Evolutionary conservation across 2,888 invertebrate genomes (phyloP), one percentile per base, ranked within the genome.

Genomic region (Griposia aprilina): DNA sequence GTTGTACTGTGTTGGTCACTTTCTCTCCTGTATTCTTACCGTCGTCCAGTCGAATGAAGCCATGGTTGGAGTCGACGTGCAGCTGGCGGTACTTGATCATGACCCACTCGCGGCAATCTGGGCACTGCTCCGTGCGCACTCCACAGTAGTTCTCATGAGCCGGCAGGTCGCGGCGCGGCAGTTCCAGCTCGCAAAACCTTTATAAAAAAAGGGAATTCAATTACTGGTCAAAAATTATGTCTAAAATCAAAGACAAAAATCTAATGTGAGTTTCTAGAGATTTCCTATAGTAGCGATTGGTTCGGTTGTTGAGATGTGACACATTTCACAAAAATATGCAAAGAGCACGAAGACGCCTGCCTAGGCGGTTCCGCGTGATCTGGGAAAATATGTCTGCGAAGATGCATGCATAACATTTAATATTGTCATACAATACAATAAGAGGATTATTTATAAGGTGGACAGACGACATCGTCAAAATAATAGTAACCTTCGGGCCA

Each of bases 91-190:
- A 97, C 92, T 98, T 98, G 90, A 97, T 96, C 98, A 98, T 98
- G 81, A 98, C 97, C 90, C 97, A 97, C 93, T 98, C 97, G 50
- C 96, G 97, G 93, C 98, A 98, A 60, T 97, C 97, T 4, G 96
- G 91, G 92, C 98, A 98, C 87, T 97, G 97, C 91, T 98, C 96
- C 0, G 98, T 98, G 84, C 98, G 97, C 69, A 97, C 97, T 1
- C 98, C 98, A 94, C 98, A 98, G 93, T 98, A 98, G 75, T 97
- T 97, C 91, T 97, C 97, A 93, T 98, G 98, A 0, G 97, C 96
- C 0, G 97, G 97, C 84, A 98, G 92, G 23, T 97, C 97, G 77
- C 95, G 93, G 1, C 97, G 97, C 0, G 97, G 97, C 55, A 98
- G 92, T 85, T 98, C 97, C 80, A 98, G 91, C 84, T 98, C 97